Conservation (phyloP, 2,113 vertebrate species). For the Phaethon lepturus region DNA sequence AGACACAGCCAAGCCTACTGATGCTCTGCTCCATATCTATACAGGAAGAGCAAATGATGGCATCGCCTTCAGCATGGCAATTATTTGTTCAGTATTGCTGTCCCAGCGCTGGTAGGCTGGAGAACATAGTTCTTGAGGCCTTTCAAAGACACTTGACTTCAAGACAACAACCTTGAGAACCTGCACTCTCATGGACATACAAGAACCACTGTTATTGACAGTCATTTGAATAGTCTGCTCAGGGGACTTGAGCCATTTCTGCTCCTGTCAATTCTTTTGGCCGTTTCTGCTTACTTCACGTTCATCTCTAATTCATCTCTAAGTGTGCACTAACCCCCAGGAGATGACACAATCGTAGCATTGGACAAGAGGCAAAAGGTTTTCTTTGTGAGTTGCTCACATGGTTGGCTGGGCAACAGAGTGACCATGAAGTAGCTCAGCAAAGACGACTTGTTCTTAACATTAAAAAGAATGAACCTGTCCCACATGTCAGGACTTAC, state of each 20-base stretch:
- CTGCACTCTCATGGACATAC: rapidly evolving
- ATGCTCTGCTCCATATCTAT: neutral
- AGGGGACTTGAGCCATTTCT: neutral
- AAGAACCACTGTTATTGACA: neutral
- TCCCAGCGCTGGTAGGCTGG: neutral
- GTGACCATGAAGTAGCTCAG: neutral
- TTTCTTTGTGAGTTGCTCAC: neutral
- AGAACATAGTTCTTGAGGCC: neutral
- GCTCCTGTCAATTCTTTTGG: neutral
- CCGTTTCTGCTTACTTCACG: neutral
- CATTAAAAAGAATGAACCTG: neutral
- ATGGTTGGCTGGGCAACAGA: neutral
- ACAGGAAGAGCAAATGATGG: neutral
- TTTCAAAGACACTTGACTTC: neutral
- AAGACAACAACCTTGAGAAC: neutral
- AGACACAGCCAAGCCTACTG: neutral
- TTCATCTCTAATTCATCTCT: neutral
- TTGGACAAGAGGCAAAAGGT: neutral
- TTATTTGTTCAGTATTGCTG: neutral
- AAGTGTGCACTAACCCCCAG: neutral
- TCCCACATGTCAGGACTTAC: neutral
- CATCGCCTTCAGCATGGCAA: rapidly evolving
- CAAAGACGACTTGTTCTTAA: neutral
- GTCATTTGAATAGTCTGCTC: neutral
- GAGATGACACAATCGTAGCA: neutral